A percentile compares a stretch with the other conserved stretches of the same genome.
These are phyloP conservation scores for Ornithoptera priamus DNA, from an alignment of 2,888 invertebrate species.

Conservation along the genomic window DNA sequence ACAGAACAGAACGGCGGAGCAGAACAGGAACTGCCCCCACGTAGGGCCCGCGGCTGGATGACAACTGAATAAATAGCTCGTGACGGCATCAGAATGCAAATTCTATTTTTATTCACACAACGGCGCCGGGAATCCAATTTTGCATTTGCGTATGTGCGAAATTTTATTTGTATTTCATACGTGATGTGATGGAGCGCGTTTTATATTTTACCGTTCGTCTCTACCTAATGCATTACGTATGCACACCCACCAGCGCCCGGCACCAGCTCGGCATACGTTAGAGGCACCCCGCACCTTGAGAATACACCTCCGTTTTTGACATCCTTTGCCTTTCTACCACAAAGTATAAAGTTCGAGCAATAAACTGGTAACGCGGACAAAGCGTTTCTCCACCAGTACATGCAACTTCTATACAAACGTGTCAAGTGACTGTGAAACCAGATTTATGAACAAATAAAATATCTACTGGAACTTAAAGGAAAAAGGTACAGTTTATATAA, in stretches of 20 bases:
- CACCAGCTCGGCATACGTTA: neutral
- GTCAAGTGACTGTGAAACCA: no score
- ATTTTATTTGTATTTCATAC: slow-evolving; percentile 20
- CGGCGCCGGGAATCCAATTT: slow-evolving; percentile 11
- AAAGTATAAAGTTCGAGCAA: no score
- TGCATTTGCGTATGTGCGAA: slow-evolving; percentile 11
- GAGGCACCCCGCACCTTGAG: neutral
- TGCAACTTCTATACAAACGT: no score
- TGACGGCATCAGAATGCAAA: neutral
- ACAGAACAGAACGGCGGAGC: neutral
- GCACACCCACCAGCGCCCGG: neutral
- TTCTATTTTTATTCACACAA: slow-evolving; percentile 5
- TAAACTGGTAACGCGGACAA: no score
- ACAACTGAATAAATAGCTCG: slow-evolving; percentile 3
- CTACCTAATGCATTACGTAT: neutral
- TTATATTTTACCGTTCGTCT: slow-evolving; percentile 9
- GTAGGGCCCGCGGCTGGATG: neutral
- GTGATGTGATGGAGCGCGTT: slow-evolving; percentile 11
- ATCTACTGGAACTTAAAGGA: no score
- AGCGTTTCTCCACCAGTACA: no score
- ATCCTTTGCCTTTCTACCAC: no score
- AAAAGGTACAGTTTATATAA: no score
- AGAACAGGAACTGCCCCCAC: neutral
- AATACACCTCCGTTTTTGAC: no score
- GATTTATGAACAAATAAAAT: no score